phyloP scores from a whole-genome alignment of 2,888 invertebrate species.

The Tipula helvola region DNA sequence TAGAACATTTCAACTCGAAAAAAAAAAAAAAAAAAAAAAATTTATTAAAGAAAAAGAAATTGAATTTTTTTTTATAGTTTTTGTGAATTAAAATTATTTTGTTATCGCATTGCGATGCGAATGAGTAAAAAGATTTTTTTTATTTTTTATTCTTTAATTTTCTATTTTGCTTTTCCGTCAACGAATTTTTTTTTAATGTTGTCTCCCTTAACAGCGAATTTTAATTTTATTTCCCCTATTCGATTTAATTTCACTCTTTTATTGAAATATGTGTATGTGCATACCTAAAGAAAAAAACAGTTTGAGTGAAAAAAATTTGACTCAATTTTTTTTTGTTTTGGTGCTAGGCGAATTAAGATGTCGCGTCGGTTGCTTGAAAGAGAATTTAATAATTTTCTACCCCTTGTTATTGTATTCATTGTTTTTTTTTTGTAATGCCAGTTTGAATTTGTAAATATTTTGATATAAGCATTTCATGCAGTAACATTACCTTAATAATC shows the following conservation, averaged over 20 bases:
- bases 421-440: too few species aligned
- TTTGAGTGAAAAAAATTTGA: not conserved
- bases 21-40: not conserved
- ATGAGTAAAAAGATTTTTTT: not conserved
- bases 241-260: not conserved
- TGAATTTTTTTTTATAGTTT: not conserved
- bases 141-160: not conserved
- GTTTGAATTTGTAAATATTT: too few species aligned
- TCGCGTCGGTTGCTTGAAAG: not conserved
- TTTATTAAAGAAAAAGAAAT: not conserved
- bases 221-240: not conserved
- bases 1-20: not conserved
- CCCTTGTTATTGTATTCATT: too few species aligned
- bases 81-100: constrained; percentile 4
- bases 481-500: too few species aligned
- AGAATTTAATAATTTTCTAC: not conserved
- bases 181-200: not conserved
- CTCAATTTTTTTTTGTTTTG: not conserved
- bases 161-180: not conserved
- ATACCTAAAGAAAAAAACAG: not conserved
- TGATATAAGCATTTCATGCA: too few species aligned
- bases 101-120: constrained; percentile 4
- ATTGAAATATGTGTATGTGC: not conserved
- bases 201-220: not conserved
- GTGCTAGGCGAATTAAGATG: not conserved